These are phyloP conservation scores for Flexamia atlantica DNA, from an alignment of 2,888 invertebrate species.

Conservation along the genomic window DNA sequence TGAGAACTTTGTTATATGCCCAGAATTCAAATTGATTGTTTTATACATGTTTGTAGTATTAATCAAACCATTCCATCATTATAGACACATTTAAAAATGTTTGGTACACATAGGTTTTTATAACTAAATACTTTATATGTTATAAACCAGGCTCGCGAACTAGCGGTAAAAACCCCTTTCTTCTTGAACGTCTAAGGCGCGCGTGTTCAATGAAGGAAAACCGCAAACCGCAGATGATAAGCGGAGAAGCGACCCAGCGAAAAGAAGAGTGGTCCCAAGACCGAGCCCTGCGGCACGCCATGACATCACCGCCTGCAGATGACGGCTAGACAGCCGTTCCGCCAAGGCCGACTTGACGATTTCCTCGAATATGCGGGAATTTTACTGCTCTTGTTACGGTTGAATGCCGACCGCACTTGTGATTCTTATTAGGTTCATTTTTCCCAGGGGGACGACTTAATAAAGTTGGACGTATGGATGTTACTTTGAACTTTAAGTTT, in stretches of 20 bases:
- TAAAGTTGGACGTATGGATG: background rate
- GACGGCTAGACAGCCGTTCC: background rate
- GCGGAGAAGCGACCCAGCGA: conserved; percentile 3
- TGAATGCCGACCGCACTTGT: background rate
- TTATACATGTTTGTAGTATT: no score
- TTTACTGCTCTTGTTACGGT: background rate
- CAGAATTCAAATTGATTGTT: no score
- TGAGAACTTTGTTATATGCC: no score
- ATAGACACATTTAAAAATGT: no score
- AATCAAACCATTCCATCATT: no score
- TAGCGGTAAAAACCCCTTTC: no score
- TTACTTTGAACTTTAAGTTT: no score
- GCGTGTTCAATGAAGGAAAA: background rate
- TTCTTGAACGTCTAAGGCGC: no score
- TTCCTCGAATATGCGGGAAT: conserved; percentile 47
- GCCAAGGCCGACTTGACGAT: conserved; percentile 44
- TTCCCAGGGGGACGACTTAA: background rate
- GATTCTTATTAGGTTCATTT: conserved; percentile 10
- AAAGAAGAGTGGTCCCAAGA: background rate
- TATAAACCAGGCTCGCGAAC: no score
- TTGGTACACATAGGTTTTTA: no score
- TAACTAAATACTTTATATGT: no score
- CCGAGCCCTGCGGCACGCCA: conserved; percentile 9
- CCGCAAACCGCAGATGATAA: conserved; percentile 7
- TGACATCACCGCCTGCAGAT: background rate